A percentile compares a stretch with the other conserved stretches of the same genome.
phyloP scores from a whole-genome alignment of 2,888 invertebrate species.

The Drosophila mayaguana region DNA sequence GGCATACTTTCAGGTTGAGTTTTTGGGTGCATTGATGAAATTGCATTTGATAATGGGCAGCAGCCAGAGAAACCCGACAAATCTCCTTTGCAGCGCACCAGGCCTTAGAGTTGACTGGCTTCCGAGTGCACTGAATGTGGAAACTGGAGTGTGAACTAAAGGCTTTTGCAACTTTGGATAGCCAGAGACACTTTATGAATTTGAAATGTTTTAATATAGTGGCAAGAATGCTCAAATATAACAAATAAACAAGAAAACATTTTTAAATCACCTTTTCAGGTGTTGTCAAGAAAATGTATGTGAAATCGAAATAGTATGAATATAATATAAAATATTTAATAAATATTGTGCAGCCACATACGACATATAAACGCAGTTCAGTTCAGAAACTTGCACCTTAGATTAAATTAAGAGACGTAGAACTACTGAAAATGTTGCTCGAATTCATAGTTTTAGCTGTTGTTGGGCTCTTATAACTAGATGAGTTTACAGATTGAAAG shows the following conservation, averaged over 20 bases:
- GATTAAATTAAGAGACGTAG: background rate
- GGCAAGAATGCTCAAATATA: background rate
- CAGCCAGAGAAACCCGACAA: conserved; percentile 14
- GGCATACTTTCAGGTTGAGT: conserved; percentile 42
- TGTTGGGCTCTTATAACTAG: too few relatives aligned
- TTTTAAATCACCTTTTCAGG: background rate
- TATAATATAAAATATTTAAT: background rate
- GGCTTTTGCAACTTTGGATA: conserved; percentile 21
- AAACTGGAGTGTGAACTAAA: conserved; percentile 52
- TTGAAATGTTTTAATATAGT: background rate
- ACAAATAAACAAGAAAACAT: background rate
- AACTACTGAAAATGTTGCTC: too few relatives aligned
- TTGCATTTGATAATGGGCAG: conserved; percentile 66
- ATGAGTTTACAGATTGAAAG: too few relatives aligned
- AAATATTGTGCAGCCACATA: too few relatives aligned
- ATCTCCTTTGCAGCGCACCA: conserved; percentile 10
- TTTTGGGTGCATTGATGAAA: conserved; percentile 59
- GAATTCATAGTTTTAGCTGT: too few relatives aligned
- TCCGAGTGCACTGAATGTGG: conserved; percentile 48
- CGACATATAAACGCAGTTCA: background rate
- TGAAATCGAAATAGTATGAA: background rate
- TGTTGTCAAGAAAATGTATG: background rate
- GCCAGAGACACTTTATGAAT: background rate
- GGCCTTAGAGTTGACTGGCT: conserved; percentile 9
- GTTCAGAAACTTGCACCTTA: background rate